Evolutionary conservation across 2,888 invertebrate genomes (phyloP).

Genomic region (Isoperla grammatica): DNA sequence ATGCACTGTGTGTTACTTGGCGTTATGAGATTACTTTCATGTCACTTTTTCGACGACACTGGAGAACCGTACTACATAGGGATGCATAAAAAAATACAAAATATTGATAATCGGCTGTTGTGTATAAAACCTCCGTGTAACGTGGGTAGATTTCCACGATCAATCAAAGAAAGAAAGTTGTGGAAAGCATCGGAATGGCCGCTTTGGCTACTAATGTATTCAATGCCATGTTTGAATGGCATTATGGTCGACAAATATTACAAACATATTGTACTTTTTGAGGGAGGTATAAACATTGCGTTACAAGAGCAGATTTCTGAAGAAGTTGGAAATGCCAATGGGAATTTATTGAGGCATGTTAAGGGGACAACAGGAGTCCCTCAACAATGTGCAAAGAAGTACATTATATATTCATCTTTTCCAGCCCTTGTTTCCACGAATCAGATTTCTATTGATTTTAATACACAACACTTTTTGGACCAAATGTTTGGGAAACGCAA

Average conservation of each 20-base stretch:
- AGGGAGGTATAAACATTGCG: conserved; percentile 11
- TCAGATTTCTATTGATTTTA: background rate
- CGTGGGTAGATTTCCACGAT: conserved; percentile 11
- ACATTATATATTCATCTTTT: background rate
- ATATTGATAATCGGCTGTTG: background rate
- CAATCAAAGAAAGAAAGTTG: conserved; percentile 9
- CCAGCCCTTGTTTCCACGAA: background rate
- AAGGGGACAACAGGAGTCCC: conserved; percentile 8
- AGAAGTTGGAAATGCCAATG: conserved; percentile 15
- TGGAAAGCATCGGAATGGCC: conserved; percentile 24
- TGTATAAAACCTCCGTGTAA: conserved; percentile 11
- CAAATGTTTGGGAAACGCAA: background rate
- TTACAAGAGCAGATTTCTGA: conserved; percentile 7
- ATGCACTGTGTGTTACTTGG: background rate
- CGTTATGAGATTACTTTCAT: background rate
- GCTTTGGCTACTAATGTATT: conserved; percentile 21
- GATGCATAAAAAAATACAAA: background rate
- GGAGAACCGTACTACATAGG: background rate
- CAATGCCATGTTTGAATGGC: conserved; percentile 12
- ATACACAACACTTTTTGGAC: background rate
- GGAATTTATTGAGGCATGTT: background rate
- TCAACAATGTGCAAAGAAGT: conserved; percentile 1
- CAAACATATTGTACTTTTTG: conserved; percentile 7
- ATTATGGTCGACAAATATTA: conserved; percentile 18
- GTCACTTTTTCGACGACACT: background rate